Percentiles rank a stretch among this genome's conserved stretches.
phyloP scores from a whole-genome alignment of 1,140 invertebrate species.

The Bombus turneri region DNA sequence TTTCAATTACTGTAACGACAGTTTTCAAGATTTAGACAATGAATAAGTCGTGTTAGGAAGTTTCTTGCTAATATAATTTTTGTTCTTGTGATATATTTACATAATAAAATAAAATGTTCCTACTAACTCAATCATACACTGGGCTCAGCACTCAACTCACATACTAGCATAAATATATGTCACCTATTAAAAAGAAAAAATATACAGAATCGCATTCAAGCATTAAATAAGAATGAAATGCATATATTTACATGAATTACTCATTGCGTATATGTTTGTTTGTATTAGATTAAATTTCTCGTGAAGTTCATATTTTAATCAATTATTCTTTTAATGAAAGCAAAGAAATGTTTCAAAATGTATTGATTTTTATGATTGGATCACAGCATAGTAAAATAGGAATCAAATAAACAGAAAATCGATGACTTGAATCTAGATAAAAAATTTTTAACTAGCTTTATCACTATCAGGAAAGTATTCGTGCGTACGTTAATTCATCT shows the following conservation, averaged over 20 bases:
- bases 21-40: constrained; percentile 18
- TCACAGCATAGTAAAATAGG: neutral
- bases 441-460: neutral
- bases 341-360: neutral
- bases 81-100: constrained; percentile 21
- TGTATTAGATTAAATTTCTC: neutral
- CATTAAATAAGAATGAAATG: constrained; percentile 50
- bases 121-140: constrained; percentile 29
- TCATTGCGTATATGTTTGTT: constrained; percentile 31
- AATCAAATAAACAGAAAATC: neutral
- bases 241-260: constrained; percentile 43
- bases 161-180: constrained; percentile 25
- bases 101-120: constrained; percentile 39
- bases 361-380: neutral
- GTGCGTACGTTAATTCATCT: constrained; percentile 36
- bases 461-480: constrained; percentile 35
- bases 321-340: neutral
- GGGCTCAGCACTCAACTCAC: constrained; percentile 31
- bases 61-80: constrained; percentile 27
- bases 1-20: constrained; percentile 22
- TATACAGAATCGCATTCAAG: constrained; percentile 43
- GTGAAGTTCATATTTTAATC: neutral
- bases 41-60: constrained; percentile 33
- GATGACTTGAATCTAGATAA: neutral
- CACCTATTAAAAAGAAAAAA: constrained; percentile 38